Conservation (phyloP, 2,888 invertebrate species). For the Andrena minutula region DNA sequence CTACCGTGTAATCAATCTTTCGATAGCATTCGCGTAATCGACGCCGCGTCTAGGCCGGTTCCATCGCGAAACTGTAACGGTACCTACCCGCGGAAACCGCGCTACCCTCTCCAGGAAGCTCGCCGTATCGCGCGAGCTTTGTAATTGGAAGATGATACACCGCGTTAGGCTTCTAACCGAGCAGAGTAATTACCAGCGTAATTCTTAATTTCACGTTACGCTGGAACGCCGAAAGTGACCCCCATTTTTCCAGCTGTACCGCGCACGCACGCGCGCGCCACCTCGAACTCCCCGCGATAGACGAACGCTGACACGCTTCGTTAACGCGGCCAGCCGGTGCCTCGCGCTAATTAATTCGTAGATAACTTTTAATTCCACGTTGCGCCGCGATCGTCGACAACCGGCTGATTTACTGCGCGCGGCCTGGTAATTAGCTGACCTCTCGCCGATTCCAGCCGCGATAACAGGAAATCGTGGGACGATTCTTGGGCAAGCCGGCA, state of each 20-base stretch:
- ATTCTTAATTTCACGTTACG: slow-evolving; percentile 83
- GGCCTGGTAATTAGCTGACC: slow-evolving; percentile 45
- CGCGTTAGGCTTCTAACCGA: slow-evolving; percentile 78
- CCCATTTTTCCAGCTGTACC: slow-evolving; percentile 22
- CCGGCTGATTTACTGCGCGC: slow-evolving; percentile 49
- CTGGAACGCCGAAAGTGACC: slow-evolving; percentile 77
- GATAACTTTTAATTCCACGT: slow-evolving; percentile 68
- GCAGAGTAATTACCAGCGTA: slow-evolving; percentile 82
- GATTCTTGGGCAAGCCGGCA: not conserved
- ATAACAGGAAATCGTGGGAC: slow-evolving; percentile 16
- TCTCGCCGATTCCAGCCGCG: slow-evolving; percentile 19
- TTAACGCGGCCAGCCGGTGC: slow-evolving; percentile 65
- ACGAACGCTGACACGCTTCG: slow-evolving; percentile 76
- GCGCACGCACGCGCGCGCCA: slow-evolving; percentile 28
- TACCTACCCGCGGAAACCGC: not conserved
- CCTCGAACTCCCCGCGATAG: slow-evolving; percentile 64
- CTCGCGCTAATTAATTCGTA: slow-evolving; percentile 76
- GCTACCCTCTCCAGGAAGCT: not conserved
- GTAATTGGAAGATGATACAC: slow-evolving; percentile 83
- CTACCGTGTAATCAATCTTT: slow-evolving; percentile 33
- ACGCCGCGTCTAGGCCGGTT: slow-evolving; percentile 1
- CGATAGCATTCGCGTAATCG: slow-evolving; percentile 27
- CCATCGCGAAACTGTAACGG: slow-evolving; percentile 41
- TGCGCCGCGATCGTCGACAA: slow-evolving; percentile 27
- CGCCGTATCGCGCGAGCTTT: slow-evolving; percentile 52